Conservation (phyloP, 2,888 invertebrate species). For the Capitulum mitella region DNA sequence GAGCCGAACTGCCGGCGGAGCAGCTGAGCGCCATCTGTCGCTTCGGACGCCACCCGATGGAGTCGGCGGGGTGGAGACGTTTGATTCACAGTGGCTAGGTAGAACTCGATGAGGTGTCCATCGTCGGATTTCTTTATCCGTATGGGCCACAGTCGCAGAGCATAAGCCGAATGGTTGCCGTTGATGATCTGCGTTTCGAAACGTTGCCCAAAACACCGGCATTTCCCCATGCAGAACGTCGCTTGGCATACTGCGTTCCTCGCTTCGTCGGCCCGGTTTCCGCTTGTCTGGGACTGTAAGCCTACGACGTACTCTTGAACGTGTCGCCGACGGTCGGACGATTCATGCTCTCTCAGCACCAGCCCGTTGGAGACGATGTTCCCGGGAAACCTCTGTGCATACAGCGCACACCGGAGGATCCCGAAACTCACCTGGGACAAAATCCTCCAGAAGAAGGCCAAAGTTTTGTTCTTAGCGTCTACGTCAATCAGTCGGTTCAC, state of each 20-base stretch:
- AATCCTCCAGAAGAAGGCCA: not conserved
- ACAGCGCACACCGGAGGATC: not conserved
- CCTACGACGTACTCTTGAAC: not conserved
- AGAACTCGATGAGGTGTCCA: not conserved
- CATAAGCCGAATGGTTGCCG: not conserved
- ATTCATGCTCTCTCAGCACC: not conserved
- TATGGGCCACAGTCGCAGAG: not conserved
- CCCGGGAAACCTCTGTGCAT: not conserved
- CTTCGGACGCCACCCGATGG: not conserved
- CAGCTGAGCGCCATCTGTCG: not conserved
- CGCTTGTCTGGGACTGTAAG: not conserved
- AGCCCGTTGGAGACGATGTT: not conserved
- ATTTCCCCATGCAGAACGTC: not conserved
- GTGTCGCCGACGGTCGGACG: not conserved
- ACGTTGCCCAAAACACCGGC: not conserved
- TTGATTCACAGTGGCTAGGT: not conserved
- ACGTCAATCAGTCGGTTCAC: too few relatives aligned
- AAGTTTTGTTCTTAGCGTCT: too few relatives aligned
- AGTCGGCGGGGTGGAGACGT: not conserved
- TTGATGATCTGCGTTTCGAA: too few relatives aligned
- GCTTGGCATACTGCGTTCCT: not conserved
- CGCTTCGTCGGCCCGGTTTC: not conserved
- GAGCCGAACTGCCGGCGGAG: not conserved
- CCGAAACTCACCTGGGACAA: not conserved
- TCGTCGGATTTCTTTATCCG: not conserved